A percentile compares a stretch with the other conserved stretches of the same genome.
Evolutionary conservation across 2,797 vertebrate genomes (phyloP).

Genomic region (Octomys mimax): DNA sequence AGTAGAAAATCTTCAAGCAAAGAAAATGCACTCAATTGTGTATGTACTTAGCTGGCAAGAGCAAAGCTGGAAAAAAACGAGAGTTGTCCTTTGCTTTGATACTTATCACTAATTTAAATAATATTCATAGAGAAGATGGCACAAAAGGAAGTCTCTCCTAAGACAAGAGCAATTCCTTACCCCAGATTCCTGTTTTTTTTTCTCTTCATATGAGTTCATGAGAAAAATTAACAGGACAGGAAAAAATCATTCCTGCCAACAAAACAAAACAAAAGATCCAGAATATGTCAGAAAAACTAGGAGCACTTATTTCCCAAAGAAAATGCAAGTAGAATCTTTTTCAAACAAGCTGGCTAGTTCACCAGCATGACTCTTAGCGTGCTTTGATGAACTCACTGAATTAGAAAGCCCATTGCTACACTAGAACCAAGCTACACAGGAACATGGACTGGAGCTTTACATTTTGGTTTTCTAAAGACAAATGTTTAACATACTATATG

Average conservation of each 20-base stretch:
- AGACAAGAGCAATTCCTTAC: background rate
- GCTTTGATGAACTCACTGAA: background rate
- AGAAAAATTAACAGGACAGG: background rate
- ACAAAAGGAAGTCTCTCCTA: background rate
- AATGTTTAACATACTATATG: background rate
- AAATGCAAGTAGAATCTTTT: background rate
- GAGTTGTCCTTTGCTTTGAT: background rate
- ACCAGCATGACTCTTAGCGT: background rate
- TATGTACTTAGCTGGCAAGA: background rate
- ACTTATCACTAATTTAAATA: background rate
- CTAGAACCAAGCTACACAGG: background rate
- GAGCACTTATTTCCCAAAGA: background rate
- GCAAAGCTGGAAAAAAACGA: background rate
- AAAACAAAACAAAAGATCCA: background rate
- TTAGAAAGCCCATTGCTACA: background rate
- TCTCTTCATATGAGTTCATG: background rate
- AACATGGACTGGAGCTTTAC: conserved; percentile 44
- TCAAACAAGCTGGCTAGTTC: background rate
- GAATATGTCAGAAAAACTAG: background rate
- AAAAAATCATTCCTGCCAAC: background rate
- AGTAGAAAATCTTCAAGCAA: conserved; percentile 23
- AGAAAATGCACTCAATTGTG: background rate
- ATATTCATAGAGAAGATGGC: background rate
- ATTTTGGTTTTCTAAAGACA: conserved; percentile 59
- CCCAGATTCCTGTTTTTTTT: background rate